Base-by-base conservation (phyloP, 2,888 invertebrate species). In the Melanostoma scalare region DNA sequence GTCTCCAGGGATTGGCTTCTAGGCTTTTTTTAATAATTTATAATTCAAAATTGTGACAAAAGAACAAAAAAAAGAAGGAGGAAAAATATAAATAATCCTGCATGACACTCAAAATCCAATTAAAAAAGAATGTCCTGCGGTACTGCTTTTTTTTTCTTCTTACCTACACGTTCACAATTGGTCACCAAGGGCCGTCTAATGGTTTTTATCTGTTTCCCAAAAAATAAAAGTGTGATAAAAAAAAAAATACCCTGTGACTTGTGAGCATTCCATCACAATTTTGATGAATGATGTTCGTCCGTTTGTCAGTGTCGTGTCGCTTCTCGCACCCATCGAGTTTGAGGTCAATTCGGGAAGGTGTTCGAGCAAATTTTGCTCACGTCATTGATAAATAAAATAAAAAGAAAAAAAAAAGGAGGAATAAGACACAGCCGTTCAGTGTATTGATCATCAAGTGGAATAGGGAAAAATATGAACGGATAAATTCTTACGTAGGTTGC, bases 21-120 rank as follows among this genome's bases (percentile, higher is more conserved):
- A 20, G 38, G 8, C 36, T 60, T 42, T 48, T 33, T 58, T 65
- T 77, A 56, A 77, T 82, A 68, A 82, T 82, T 82, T 48, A 82
- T 73, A 82, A 73, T 56, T 77, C 68, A 77, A 76, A 77, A 61
- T 20, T 73, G 73, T 78, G 78, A 78, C 78, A 78, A 71, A 63
- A 56, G 55, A 69, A 73, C 82, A 77, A 73, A 77, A 68, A 77
- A 20, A 20, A 20, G n/a, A 20, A 20, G 20, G 20, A 20, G 20
- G 20, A 20, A 20, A 82, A 82, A 77, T 77, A 82, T 82, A 77
- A 82, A 82, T 82, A 77, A 73, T 82, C 73, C 77, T 53, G 61
- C 73, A 77, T 77, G 77, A 82, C 76, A 67, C 55, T 76, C 79
- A 80, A 60, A 61, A 69, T 36, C 36, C 31, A 61, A 31, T 4